phyloP scores from a whole-genome alignment of 2,113 vertebrate genomes.

The Mirounga angustirostris region DNA sequence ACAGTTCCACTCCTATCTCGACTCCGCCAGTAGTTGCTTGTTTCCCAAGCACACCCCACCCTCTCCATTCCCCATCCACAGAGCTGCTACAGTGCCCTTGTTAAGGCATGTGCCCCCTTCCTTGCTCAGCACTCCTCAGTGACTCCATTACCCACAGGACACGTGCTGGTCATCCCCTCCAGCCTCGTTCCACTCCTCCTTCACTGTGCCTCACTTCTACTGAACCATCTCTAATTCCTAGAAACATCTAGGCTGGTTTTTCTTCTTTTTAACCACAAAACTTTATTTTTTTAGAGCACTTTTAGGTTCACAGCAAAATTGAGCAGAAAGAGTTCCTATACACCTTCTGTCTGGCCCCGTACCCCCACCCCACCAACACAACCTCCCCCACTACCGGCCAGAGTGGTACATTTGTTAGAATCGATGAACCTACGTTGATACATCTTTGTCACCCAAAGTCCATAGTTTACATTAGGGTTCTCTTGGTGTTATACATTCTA shows the following conservation, averaged over 20 bases:
- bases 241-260: background rate
- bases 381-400: background rate
- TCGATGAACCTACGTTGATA: background rate
- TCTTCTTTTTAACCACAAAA: background rate
- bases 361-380: background rate
- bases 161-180: background rate
- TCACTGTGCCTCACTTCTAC: background rate
- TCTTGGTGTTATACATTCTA: background rate
- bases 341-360: no score
- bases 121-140: background rate
- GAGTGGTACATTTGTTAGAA: background rate
- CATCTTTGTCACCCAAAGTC: background rate
- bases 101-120: background rate
- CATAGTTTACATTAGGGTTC: background rate
- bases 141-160: background rate
- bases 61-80: background rate
- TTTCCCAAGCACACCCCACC: fast-evolving
- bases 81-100: background rate
- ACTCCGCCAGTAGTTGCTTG: background rate
- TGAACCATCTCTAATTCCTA: background rate
- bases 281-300: background rate
- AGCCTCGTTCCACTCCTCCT: background rate
- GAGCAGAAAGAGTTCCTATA: background rate
- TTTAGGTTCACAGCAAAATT: slow-evolving; percentile 7
- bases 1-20: background rate